Base-by-base conservation (phyloP, 2,113 vertebrate species). In the Cyanoramphus novaezelandiae region DNA sequence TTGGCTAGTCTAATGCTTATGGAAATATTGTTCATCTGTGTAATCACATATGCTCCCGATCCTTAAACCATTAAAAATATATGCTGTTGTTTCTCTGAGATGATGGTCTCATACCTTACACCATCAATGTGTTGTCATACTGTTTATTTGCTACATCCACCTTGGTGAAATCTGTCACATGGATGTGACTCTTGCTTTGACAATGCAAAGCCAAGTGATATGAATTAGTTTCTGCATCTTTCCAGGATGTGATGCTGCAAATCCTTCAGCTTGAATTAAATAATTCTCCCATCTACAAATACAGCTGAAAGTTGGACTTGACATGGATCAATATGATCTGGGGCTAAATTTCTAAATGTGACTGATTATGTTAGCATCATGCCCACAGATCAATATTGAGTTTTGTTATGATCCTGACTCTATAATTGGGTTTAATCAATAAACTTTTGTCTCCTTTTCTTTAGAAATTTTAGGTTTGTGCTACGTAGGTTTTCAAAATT, bases 251-350 rank as follows among this genome's bases (percentile, higher is more conserved):
- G 96, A 97, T 97, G 93, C 97, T 97, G 92, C 88, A 96, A 96
- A 97, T 98, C 98, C 97, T 99, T 98, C 98, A 98, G 97, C 97
- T 98, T 98, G 98, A 98, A 98, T 99, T 98, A 99, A 98, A 98
- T 97, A 98, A 97, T 98, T 98, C 98, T 97, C 94, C 96, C 97
- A 98, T 98, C 97, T 76, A 89, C 97, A 98, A 98, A 98, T 99
- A 99, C 98, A 99, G 98, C 98, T 99, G 98, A 98, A 99, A 99
- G 98, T 99, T 99, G 98, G 98, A 99, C 98, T 98, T 99, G 99
- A 99, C 99, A 99, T 97, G 98, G 98, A 99, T 99, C 99, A 98
- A 99, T 99, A 98, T 98, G 98, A 98, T 98, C 98, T 98, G 96
- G 93, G 97, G 97, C 98, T 98, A 98, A 98, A 98, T 99, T 99